Conservation (phyloP, 2,797 vertebrate genomes). For the Miichthys miiuy region DNA sequence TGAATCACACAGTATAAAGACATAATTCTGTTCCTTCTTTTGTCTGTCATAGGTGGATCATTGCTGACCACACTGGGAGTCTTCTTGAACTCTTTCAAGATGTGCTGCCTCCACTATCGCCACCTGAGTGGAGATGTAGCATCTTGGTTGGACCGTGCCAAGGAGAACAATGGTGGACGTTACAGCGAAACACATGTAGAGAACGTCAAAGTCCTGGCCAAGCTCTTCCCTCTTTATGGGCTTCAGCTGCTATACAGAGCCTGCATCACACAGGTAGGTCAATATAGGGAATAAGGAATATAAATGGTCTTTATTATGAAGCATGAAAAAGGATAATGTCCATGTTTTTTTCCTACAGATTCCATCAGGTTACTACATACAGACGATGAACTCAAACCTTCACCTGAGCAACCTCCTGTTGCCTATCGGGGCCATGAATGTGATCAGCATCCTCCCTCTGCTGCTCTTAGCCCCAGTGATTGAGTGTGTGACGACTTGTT, state of each 20-base stretch:
- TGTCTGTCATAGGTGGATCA: conserved; percentile 84
- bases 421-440: conserved; percentile 91
- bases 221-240: conserved; percentile 90
- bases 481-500: conserved; percentile 84
- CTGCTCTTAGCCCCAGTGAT: conserved; percentile 89
- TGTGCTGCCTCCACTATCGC: conserved; percentile 76
- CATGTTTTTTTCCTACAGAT: conserved; percentile 79
- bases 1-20: too few relatives aligned
- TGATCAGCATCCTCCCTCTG: conserved; percentile 89
- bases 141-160: conserved; percentile 90
- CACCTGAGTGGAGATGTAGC: conserved; percentile 77
- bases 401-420: conserved; percentile 87
- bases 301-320: not conserved
- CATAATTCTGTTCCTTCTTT: not conserved
- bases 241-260: conserved; percentile 91
- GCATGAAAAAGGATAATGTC: not conserved
- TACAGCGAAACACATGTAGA: conserved; percentile 91
- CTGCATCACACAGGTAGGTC: conserved; percentile 90
- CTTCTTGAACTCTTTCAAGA: conserved; percentile 86
- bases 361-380: conserved; percentile 94
- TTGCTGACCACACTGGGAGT: conserved; percentile 86
- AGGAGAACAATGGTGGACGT: conserved; percentile 88
- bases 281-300: too few relatives aligned
- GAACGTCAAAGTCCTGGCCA: conserved; percentile 87
- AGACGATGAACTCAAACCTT: conserved; percentile 93